Evolutionary conservation across 2,888 invertebrate genomes (phyloP).

Genomic region (Zaprionus bogoriensis): DNA sequence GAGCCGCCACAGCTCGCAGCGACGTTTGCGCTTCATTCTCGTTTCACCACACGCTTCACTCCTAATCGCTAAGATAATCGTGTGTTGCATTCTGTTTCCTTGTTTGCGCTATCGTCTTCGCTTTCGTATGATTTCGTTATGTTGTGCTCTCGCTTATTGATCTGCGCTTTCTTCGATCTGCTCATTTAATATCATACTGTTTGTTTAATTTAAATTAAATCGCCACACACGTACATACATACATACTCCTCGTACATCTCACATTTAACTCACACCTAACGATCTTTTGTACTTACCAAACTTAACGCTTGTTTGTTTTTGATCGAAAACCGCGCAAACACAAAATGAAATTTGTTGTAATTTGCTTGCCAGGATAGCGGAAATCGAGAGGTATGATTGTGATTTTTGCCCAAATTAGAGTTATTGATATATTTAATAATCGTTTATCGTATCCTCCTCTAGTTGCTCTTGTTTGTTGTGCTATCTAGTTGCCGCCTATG

Average conservation of each 20-base stretch:
- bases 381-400: slow-evolving; percentile 87
- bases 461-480: slow-evolving; percentile 20
- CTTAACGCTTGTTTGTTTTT: slow-evolving; percentile 73
- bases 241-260: not conserved
- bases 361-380: slow-evolving; percentile 87
- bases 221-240: not conserved
- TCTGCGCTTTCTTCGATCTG: not conserved
- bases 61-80: too few species aligned
- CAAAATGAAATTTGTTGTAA: slow-evolving; percentile 82
- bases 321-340: slow-evolving; percentile 74
- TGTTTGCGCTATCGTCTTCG: too few species aligned
- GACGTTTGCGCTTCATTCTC: not conserved
- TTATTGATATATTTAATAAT: slow-evolving; percentile 61
- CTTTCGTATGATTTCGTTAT: not conserved
- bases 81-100: too few species aligned
- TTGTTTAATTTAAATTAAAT: not conserved
- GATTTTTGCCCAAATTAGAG: slow-evolving; percentile 72
- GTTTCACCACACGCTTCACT: not conserved
- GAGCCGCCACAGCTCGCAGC: too few species aligned
- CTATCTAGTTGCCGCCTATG: slow-evolving; percentile 1
- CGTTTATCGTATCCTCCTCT: slow-evolving; percentile 8
- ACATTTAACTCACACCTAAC: slow-evolving; percentile 30
- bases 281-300: slow-evolving; percentile 55
- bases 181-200: not conserved
- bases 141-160: too few species aligned